phyloP scores from a whole-genome alignment of 2,797 vertebrate genomes.

The Etheostoma perlongum region DNA sequence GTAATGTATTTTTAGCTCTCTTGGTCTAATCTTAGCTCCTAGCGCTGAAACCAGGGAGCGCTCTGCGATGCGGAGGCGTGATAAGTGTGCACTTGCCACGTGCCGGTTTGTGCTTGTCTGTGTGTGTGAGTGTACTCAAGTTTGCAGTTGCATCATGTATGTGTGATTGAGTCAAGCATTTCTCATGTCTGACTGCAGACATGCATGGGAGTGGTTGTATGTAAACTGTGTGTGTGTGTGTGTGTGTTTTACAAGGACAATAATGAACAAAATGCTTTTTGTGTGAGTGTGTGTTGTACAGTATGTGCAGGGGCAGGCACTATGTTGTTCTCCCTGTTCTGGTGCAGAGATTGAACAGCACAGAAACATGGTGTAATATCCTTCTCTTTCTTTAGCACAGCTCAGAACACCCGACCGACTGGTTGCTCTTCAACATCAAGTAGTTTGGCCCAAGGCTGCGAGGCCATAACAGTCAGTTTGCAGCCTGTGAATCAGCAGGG shows the following conservation, averaged over 20 bases:
- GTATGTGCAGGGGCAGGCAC: not conserved
- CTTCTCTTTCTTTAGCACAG: not conserved
- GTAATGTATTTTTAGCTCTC: conserved; percentile 78
- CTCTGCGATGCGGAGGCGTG: conserved; percentile 57
- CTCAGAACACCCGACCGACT: conserved; percentile 8
- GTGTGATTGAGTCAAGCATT: conserved; percentile 11
- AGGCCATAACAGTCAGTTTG: conserved; percentile 29
- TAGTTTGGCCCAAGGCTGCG: conserved; percentile 11
- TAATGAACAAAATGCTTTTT: conserved; percentile 15
- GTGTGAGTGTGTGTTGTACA: not conserved
- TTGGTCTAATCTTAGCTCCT: conserved; percentile 78
- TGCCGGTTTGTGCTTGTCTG: conserved; percentile 31
- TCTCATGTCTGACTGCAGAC: conserved; percentile 1
- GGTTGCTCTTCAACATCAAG: conserved; percentile 4
- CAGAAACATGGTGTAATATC: not conserved
- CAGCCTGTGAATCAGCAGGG: conserved; percentile 33
- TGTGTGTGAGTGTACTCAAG: conserved; percentile 22
- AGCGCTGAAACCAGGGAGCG: conserved; percentile 50
- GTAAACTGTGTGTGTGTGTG: not conserved
- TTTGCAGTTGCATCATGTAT: conserved; percentile 14
- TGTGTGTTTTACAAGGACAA: not conserved
- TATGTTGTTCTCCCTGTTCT: not conserved
- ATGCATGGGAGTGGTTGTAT: not conserved
- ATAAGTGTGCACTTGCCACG: conserved; percentile 49
- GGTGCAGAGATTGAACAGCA: not conserved